Base-by-base conservation (phyloP, 2,888 invertebrate genomes). In the Auanema sp. region DNA sequence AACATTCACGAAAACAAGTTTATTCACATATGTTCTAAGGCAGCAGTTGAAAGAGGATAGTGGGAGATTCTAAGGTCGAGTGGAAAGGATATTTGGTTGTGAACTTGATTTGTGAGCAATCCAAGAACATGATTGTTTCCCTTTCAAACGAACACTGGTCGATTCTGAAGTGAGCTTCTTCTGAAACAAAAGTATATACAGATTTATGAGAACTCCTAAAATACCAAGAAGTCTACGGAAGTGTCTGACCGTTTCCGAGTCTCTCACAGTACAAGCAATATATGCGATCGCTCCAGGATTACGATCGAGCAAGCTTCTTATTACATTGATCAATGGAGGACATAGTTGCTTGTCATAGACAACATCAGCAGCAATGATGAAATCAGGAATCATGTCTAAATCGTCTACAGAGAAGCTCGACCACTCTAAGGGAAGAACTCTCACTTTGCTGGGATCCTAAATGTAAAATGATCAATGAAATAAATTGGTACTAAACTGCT, bases 331-430 rank as follows among this genome's bases (percentile, higher is more conserved):
- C 25, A 75, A 63, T 33, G 68, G 60, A 14, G 66, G 61, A 53
- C 72, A 65, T 1, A 75, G 61, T 21, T 55, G 50, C 12, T 64
- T 58, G 53, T 75, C 75, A 54, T 75, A 75, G 43, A 75, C 73
- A 47, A 75, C 75, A 58, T 75, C 72, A 16, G 73, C 66, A 25
- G 73, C 73, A 33, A 73, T 64, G 14, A 73, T 60, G 11, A 71
- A 24, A 43, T 73, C 69, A 3, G 65, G 55, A 10, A 50, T 42
- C 1, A 52, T 44, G 8, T 60, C 49, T 52, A 58, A 60, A 5
- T 65, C 57, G n/a, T 21, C 41, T 11, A 49, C 25, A 8, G 60
- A 47, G 57, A 66, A 72, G 50, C 64, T 53, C 40, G 55, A 58
- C 72, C 72, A 72, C 42, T 72, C 67, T 3, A 70, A 42, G n/a